These are phyloP conservation scores for Lordiphosa mommai DNA, from an alignment of 1,140 invertebrate species.

Conservation along the genomic window DNA sequence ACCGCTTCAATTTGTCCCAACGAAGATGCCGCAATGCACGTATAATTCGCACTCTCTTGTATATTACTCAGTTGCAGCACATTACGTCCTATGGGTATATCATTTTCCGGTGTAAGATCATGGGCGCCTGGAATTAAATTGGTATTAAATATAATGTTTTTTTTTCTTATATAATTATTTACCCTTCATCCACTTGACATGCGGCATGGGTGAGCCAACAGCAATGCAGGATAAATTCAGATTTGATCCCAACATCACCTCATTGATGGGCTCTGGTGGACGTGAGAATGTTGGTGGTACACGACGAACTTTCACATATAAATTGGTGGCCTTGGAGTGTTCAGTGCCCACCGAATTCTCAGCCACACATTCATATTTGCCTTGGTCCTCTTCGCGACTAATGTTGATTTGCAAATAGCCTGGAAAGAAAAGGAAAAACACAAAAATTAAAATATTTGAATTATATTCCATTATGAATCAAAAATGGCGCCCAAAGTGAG, in stretches of 20 bases:
- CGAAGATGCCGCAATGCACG: constrained; percentile 96
- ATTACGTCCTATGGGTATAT: constrained; percentile 91
- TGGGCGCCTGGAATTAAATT: constrained; percentile 81
- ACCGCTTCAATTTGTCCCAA: constrained; percentile 93
- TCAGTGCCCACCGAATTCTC: constrained; percentile 94
- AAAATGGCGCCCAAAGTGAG: neutral
- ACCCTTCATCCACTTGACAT: constrained; percentile 96
- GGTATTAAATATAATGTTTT: neutral
- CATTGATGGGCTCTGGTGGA: constrained; percentile 88
- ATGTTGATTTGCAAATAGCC: constrained; percentile 95
- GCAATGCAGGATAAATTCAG: constrained; percentile 98
- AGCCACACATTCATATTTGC: constrained; percentile 96
- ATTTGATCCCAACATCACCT: constrained; percentile 93
- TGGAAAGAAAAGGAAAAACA: constrained; percentile 82
- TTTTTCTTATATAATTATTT: constrained; percentile 5
- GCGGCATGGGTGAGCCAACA: constrained; percentile 97
- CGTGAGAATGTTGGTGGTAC: constrained; percentile 97
- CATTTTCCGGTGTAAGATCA: constrained; percentile 92
- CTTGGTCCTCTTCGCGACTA: constrained; percentile 93
- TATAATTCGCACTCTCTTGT: constrained; percentile 96
- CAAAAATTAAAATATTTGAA: too few species aligned
- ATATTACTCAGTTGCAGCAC: constrained; percentile 92
- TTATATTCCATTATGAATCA: too few species aligned
- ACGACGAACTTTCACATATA: constrained; percentile 97
- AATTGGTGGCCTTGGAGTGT: constrained; percentile 92